A percentile compares a stretch with the other conserved stretches of the same genome.
phyloP scores from a whole-genome alignment of 2,888 invertebrate genomes.

The Sarcophaga variegata region DNA sequence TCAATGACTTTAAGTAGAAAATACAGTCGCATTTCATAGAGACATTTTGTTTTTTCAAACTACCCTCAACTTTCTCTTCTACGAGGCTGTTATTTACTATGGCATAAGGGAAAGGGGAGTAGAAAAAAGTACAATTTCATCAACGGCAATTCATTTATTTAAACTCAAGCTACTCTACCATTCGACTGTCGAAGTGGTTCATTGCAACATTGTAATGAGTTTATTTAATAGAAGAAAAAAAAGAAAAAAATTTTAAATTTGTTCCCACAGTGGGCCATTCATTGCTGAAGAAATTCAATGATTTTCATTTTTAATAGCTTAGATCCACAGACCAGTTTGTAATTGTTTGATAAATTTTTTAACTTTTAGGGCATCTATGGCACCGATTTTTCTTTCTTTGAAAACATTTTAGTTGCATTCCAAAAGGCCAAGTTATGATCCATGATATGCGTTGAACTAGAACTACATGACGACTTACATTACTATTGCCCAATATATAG shows the following conservation, averaged over 20 bases:
- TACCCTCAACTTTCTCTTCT: neutral
- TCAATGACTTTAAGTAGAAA: slow-evolving; percentile 45
- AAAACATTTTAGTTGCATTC: too few species aligned
- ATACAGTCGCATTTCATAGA: slow-evolving; percentile 50
- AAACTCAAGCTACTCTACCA: slow-evolving; percentile 28
- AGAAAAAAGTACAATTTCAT: slow-evolving; percentile 47
- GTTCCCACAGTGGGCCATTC: too few species aligned
- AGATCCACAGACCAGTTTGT: too few species aligned
- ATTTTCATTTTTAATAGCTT: too few species aligned
- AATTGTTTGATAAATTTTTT: too few species aligned
- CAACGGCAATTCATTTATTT: slow-evolving; percentile 52
- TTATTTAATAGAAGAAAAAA: neutral
- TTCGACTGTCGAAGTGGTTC: slow-evolving; percentile 23
- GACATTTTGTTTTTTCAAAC: slow-evolving; percentile 41
- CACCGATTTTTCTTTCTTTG: too few species aligned
- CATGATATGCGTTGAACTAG: too few species aligned
- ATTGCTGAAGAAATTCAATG: too few species aligned
- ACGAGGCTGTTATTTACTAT: neutral
- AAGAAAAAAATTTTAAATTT: neutral
- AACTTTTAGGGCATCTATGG: too few species aligned
- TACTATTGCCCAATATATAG: too few species aligned
- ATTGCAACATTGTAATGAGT: slow-evolving; percentile 25
- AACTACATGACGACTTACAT: too few species aligned
- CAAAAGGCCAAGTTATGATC: too few species aligned
- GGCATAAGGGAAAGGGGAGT: neutral